These are phyloP conservation scores for Volucella inanis DNA, from an alignment of 2,888 invertebrate species.

Conservation along the genomic window DNA sequence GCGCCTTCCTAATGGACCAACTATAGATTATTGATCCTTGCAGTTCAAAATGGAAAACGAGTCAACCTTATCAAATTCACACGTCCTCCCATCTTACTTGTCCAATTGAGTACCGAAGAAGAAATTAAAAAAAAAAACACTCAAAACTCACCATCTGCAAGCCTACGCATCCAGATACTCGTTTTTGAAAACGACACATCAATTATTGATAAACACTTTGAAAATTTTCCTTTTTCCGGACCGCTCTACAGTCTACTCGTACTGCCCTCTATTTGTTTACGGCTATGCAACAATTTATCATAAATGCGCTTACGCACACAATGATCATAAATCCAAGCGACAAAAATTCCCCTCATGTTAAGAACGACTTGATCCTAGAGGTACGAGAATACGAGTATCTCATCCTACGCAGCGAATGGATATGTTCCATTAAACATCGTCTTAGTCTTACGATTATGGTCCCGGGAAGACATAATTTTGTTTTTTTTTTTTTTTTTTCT, in stretches of 20 bases:
- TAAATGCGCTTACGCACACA: constrained; percentile 32
- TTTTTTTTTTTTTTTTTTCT: constrained; percentile 22
- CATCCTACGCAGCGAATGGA: constrained; percentile 47
- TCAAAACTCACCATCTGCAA: constrained; percentile 18
- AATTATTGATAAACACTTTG: constrained; percentile 56
- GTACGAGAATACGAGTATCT: not conserved
- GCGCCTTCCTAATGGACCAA: too few species aligned
- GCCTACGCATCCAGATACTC: constrained; percentile 26
- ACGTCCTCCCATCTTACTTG: too few species aligned
- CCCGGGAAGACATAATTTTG: constrained; percentile 54
- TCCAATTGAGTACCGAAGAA: too few species aligned
- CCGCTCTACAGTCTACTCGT: constrained; percentile 1
- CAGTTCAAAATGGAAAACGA: too few species aligned
- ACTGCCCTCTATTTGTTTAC: constrained; percentile 51
- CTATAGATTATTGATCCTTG: too few species aligned
- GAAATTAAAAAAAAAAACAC: constrained; percentile 20
- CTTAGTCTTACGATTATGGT: constrained; percentile 55
- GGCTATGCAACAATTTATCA: constrained; percentile 66
- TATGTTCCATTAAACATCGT: constrained; percentile 71
- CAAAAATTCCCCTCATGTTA: not conserved
- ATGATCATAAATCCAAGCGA: constrained; percentile 26
- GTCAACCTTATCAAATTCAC: too few species aligned
- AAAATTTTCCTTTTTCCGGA: constrained; percentile 43
- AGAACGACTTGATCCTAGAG: constrained; percentile 30
- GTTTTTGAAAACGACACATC: constrained; percentile 28